phyloP scores from a whole-genome alignment of 2,797 vertebrate species.

The Heteromormyrus szaboi region DNA sequence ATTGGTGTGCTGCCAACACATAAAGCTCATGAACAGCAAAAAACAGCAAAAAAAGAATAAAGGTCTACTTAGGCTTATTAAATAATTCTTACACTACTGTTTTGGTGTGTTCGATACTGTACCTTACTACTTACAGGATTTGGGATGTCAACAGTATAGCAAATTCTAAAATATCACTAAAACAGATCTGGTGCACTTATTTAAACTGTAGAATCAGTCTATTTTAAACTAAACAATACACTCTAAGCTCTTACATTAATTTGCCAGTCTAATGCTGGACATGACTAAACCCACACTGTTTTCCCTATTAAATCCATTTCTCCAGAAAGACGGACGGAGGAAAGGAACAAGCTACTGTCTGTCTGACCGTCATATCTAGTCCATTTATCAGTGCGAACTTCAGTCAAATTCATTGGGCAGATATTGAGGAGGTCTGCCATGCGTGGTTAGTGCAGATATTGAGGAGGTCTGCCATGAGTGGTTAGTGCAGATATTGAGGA shows the following conservation, averaged over 20 bases:
- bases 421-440: not conserved
- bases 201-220: not conserved
- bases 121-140: not conserved
- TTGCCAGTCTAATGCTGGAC: not conserved
- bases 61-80: not conserved
- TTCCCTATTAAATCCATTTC: not conserved
- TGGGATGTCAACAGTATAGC: not conserved
- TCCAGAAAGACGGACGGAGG: not conserved
- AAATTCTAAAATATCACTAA: not conserved
- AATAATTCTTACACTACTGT: not conserved
- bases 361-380: not conserved
- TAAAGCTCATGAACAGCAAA: not conserved
- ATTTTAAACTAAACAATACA: not conserved
- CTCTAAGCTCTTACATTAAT: not conserved
- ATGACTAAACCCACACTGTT: not conserved
- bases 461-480: not conserved
- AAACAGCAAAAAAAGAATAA: not conserved
- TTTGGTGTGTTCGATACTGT: not conserved
- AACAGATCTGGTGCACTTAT: not conserved
- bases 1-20: not conserved
- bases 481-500: not conserved
- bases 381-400: not conserved
- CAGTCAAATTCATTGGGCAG: not conserved
- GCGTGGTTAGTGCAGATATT: not conserved
- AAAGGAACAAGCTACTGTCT: not conserved